Base-by-base conservation (phyloP, 2,113 vertebrate species). In the Xenus cinereus region DNA sequence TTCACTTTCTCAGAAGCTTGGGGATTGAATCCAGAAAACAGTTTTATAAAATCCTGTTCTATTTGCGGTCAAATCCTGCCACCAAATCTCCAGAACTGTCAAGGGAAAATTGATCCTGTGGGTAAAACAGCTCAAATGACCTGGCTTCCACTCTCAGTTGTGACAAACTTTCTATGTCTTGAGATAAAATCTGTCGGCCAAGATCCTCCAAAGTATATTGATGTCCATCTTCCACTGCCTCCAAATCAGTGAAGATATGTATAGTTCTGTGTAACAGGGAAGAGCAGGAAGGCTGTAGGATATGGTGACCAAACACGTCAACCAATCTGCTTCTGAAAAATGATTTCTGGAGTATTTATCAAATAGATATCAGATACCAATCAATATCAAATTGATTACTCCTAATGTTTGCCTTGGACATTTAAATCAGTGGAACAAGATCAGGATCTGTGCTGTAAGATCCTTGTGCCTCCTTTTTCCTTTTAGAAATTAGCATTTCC, bases 11-110 rank as follows among this genome's bases (percentile, higher is more conserved):
- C 72, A 84, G 60, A 94, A 88, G 51, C 67, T 77, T 63, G 37
- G 35, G 30, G 27, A 76, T 2, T 19, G 35, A 89, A 86, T 94
- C 89, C 87, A 93, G 66, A 84, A 95, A 89, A 66, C 10, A 60
- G 26, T 63, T 91, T 93, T 91, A 75, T 39, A 84, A 86, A 90
- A 77, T 76, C 37, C 57, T 80, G 35, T 93, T 93, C 37, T 94
- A 67, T 75, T 86, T 96, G 46, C 2, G 7, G 67, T 80, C 37
- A 87, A 71, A 83, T 93, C 83, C 60, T 48, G 48, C 22, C 37
- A 84, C 11, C 0, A 1, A 48, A 85, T 86, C 51, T 67, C 54
- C n/a, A 26, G 26, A 43, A 41, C 10, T 59, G 26, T n/a, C 23
- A 22, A 6, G 21, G 20, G 13, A 48, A 88, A 91, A 71, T 7